Conservation (phyloP, 2,888 invertebrate species). For the Acrobasis repandana region DNA sequence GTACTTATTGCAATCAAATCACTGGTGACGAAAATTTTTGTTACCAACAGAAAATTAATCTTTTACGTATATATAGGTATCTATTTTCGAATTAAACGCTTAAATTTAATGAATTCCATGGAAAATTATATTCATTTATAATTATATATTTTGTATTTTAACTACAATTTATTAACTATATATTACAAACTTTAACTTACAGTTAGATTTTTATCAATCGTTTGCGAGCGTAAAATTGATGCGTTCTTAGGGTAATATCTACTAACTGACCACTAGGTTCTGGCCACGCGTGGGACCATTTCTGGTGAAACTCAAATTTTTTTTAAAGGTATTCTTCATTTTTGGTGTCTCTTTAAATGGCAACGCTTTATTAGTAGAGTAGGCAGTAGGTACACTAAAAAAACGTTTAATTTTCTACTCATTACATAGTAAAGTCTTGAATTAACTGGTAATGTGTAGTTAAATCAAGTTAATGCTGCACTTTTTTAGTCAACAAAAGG, state of each 20-base stretch:
- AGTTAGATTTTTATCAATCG: constrained; percentile 76
- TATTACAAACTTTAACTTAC: constrained; percentile 81
- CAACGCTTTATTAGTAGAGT: no score
- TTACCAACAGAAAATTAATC: constrained; percentile 17
- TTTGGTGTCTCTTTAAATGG: no score
- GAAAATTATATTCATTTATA: constrained; percentile 82
- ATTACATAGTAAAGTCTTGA: no score
- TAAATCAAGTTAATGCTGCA: no score
- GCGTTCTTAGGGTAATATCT: constrained; percentile 35
- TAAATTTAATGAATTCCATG: constrained; percentile 79
- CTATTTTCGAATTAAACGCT: constrained; percentile 55
- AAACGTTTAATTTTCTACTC: no score
- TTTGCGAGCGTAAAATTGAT: constrained; percentile 60
- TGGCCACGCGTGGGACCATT: no score
- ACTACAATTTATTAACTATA: constrained; percentile 81
- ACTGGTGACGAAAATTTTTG: constrained; percentile 36
- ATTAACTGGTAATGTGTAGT: no score
- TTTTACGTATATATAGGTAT: constrained; percentile 35
- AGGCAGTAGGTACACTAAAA: no score
- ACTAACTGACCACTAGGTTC: no score
- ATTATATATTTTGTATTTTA: constrained; percentile 81
- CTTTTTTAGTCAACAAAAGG: no score
- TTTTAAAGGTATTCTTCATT: no score
- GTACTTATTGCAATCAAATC: constrained; percentile 64
- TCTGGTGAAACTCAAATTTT: no score